Conservation (phyloP, 2,888 invertebrate species). For the Magallana nippona region DNA sequence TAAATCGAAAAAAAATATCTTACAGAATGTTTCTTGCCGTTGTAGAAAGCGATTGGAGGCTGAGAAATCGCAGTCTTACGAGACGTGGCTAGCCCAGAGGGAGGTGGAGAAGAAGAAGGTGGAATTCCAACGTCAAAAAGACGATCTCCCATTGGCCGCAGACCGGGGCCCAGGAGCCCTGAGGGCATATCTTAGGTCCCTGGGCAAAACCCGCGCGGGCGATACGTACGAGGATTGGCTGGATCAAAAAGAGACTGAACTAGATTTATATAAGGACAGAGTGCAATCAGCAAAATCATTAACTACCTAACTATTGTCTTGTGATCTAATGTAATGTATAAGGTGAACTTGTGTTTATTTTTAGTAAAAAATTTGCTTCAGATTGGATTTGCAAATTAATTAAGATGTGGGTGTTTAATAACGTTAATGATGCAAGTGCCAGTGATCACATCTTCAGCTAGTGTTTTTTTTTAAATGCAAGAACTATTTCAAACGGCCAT, state of each 20-base stretch:
- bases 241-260: conserved; percentile 68
- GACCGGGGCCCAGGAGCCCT: conserved; percentile 66
- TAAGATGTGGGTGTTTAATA: no score
- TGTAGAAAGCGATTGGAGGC: conserved; percentile 70
- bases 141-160: conserved; percentile 43
- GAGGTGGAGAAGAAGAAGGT: conserved; percentile 65
- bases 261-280: conserved; percentile 37
- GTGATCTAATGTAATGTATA: no score
- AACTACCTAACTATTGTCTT: background rate
- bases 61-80: conserved; percentile 74
- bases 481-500: no score
- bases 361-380: no score
- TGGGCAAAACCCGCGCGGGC: conserved; percentile 66
- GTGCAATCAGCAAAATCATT: conserved; percentile 30
- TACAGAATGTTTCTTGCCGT: background rate
- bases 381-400: no score
- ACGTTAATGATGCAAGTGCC: no score
- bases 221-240: conserved; percentile 73
- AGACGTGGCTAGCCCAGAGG: conserved; percentile 74
- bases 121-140: conserved; percentile 34
- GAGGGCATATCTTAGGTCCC: conserved; percentile 65
- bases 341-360: no score
- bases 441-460: no score
- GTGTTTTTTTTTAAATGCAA: no score
- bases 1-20: no score